Conservation (phyloP, 2,797 vertebrate genomes). For the Xiphophorus birchmanni region DNA sequence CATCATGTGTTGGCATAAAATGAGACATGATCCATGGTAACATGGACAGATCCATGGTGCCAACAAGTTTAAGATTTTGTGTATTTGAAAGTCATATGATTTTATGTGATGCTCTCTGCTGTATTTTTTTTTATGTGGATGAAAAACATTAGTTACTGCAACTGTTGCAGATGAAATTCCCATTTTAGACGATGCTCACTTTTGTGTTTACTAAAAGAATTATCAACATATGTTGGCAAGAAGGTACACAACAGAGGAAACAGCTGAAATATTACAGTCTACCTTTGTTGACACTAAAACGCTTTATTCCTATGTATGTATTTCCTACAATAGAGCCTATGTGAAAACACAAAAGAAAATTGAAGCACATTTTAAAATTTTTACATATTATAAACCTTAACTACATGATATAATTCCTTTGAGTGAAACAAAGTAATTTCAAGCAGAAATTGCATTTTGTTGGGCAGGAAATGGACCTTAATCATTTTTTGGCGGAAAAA, state of each 20-base stretch:
- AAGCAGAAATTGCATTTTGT: too few relatives aligned
- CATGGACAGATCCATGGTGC: neutral
- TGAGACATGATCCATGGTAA: neutral
- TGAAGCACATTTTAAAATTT: too few relatives aligned
- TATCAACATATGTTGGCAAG: neutral
- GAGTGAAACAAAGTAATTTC: too few relatives aligned
- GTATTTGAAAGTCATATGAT: neutral
- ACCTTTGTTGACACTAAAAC: too few relatives aligned
- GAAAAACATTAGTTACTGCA: neutral
- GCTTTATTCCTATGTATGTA: too few relatives aligned
- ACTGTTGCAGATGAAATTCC: neutral
- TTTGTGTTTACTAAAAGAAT: neutral
- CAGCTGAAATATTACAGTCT: too few relatives aligned
- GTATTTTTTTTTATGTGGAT: neutral
- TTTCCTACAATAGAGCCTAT: too few relatives aligned
- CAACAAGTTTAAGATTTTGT: neutral
- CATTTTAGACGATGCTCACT: neutral
- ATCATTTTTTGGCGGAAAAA: too few relatives aligned
- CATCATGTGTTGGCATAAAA: neutral
- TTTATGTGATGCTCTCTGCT: neutral
- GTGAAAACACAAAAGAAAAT: too few relatives aligned
- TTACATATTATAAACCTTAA: too few relatives aligned
- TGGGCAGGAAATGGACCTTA: too few relatives aligned
- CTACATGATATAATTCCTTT: too few relatives aligned
- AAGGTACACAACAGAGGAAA: neutral